Conservation (phyloP, 2,888 invertebrate species). For the Acanthosepion esculentum region DNA sequence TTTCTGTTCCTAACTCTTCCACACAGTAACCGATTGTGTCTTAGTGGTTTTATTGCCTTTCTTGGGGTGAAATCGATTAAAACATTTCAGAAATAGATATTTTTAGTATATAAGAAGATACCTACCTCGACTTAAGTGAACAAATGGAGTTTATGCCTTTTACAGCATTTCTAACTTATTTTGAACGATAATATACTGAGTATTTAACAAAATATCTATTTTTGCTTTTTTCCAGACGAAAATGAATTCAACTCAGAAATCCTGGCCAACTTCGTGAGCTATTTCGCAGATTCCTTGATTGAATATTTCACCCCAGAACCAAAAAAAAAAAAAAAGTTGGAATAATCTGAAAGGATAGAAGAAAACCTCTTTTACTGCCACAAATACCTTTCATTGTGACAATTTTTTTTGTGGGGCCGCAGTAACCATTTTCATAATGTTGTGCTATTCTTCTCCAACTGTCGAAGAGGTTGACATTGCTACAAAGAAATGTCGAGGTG, state of each 20-base stretch:
- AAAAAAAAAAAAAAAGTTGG: background rate
- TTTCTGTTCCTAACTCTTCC: too few species aligned
- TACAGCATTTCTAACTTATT: background rate
- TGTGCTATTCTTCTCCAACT: slow-evolving; percentile 53
- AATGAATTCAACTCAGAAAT: background rate
- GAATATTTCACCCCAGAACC: background rate
- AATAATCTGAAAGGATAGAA: background rate
- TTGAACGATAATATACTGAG: background rate
- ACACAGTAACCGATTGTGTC: too few species aligned
- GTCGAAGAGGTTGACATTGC: slow-evolving; percentile 51
- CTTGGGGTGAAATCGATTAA: too few species aligned
- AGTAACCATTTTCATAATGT: slow-evolving; percentile 42
- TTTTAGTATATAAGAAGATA: too few species aligned
- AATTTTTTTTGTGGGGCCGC: background rate
- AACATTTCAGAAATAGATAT: too few species aligned
- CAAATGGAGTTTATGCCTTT: background rate
- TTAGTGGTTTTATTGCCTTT: too few species aligned
- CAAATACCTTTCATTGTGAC: background rate
- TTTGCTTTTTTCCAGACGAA: background rate
- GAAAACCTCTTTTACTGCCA: background rate
- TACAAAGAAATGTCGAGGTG: slow-evolving; percentile 44
- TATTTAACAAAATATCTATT: background rate
- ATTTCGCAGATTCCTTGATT: background rate
- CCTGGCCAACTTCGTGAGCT: background rate
- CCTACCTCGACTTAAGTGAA: background rate